Conservation (phyloP, 2,113 vertebrate genomes). For the Pelecanoides urinatrix region DNA sequence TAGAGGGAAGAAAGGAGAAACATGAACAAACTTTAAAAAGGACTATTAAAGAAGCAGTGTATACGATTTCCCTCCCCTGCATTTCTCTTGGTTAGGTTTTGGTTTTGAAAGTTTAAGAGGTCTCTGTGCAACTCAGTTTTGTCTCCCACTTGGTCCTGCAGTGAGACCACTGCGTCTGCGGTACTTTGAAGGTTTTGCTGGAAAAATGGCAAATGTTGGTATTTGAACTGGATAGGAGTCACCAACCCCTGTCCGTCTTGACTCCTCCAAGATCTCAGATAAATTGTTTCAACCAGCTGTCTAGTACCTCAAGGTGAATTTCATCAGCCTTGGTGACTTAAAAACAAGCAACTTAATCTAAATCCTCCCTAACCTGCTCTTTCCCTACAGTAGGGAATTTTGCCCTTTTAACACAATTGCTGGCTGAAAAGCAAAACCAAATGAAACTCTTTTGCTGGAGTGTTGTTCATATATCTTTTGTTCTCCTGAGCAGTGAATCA, state of each 20-base stretch:
- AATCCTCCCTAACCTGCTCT: background rate
- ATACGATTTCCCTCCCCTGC: fast-evolving
- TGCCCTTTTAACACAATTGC: background rate
- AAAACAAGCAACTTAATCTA: background rate
- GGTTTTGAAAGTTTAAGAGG: background rate
- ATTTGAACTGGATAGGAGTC: background rate
- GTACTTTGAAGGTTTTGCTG: background rate
- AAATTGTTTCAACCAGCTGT: background rate
- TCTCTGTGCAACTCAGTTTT: background rate
- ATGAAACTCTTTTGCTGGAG: background rate
- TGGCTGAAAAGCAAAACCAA: background rate
- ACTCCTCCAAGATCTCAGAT: background rate
- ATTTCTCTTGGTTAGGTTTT: background rate
- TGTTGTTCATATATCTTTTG: background rate
- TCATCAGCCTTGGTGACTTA: background rate
- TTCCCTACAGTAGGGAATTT: background rate
- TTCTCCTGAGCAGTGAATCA: background rate
- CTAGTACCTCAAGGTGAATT: background rate
- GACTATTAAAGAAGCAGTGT: background rate
- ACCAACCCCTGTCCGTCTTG: background rate
- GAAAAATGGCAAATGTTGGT: background rate
- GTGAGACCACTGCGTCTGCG: fast-evolving
- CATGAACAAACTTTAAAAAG: background rate
- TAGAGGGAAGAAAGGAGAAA: background rate
- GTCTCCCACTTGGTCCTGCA: background rate